Conservation (phyloP, 1,140 invertebrate species). For the Oedothorax gibbosus region DNA sequence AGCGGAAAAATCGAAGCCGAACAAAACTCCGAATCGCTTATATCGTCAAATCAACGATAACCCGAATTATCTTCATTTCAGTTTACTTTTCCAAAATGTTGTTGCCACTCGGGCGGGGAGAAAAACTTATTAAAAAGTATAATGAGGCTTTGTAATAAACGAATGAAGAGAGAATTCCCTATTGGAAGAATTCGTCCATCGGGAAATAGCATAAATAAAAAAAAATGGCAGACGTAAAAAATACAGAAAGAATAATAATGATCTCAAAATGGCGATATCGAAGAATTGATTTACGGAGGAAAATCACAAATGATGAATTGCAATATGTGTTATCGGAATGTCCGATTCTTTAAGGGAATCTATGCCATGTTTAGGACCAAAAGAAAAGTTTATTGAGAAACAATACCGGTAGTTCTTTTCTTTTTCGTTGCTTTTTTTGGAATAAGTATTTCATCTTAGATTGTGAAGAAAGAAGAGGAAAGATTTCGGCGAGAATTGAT, state of each 20-base stretch:
- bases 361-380: constrained; percentile 25
- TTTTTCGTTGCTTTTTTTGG: not conserved
- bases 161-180: constrained; percentile 5
- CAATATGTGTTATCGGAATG: constrained; percentile 58
- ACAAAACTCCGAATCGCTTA: constrained; percentile 47
- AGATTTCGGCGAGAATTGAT: constrained; percentile 54
- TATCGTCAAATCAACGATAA: constrained; percentile 59
- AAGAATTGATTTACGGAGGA: constrained; percentile 54
- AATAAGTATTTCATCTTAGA: constrained; percentile 32
- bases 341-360: constrained; percentile 43
- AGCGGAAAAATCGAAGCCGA: not conserved
- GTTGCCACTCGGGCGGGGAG: constrained; percentile 12
- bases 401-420: constrained; percentile 41
- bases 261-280: constrained; percentile 41
- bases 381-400: constrained; percentile 56
- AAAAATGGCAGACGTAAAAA: not conserved
- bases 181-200: constrained; percentile 32
- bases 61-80: constrained; percentile 50
- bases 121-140: constrained; percentile 59
- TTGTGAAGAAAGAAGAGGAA: constrained; percentile 21
- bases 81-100: constrained; percentile 41
- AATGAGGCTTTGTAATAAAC: constrained; percentile 54
- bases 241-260: constrained; percentile 51
- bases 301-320: constrained; percentile 59
- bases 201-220: not conserved